Conservation (phyloP, 2,888 invertebrate species). For the Cheilosia scutellata region DNA sequence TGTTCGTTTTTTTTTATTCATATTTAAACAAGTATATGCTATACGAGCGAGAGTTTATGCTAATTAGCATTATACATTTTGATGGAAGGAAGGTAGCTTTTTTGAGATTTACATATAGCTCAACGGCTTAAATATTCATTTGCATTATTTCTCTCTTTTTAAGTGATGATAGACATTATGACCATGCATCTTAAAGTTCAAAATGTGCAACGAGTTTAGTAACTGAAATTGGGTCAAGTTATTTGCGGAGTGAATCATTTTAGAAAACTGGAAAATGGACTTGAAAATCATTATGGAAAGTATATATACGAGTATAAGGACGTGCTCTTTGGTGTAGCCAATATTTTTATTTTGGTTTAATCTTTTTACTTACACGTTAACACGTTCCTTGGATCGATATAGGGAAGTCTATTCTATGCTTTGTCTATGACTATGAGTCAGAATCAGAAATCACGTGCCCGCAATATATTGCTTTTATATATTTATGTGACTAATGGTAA, state of each 20-base stretch:
- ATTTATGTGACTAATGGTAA: neutral
- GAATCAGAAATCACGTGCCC: neutral
- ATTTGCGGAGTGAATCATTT: neutral
- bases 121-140: constrained; percentile 4
- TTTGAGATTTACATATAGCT: neutral
- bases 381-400: neutral
- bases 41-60: constrained; percentile 4
- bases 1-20: neutral
- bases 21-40: neutral
- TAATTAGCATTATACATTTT: constrained; percentile 1
- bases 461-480: neutral
- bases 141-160: neutral
- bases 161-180: neutral
- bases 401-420: neutral
- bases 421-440: neutral
- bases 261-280: neutral
- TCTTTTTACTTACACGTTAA: neutral
- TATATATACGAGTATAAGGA: no score
- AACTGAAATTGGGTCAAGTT: neutral
- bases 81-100: neutral
- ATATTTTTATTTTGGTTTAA: no score
- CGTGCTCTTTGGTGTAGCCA: neutral
- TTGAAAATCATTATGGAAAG: no score
- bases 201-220: constrained; percentile 1
- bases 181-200: neutral